phyloP scores from a whole-genome alignment of 2,888 invertebrate species.

The Thymelicus lineola region DNA sequence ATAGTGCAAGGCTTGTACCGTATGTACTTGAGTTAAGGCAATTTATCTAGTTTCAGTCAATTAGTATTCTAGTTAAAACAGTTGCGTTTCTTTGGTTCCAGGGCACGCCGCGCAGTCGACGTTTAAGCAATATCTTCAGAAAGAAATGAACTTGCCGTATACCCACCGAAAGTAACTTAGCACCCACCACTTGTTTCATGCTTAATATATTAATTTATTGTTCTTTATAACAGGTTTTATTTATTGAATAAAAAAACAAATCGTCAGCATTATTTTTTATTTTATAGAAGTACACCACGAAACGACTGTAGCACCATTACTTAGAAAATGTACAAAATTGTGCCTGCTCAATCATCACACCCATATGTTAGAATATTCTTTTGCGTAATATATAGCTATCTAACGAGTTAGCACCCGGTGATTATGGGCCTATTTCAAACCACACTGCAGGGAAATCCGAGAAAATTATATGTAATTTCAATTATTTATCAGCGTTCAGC shows the following conservation, averaged over 20 bases:
- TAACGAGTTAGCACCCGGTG: not conserved
- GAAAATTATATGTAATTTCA: not conserved
- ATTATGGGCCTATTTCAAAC: not conserved
- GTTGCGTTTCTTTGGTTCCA: conserved; percentile 56
- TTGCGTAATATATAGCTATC: not conserved
- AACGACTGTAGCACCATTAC: conserved; percentile 82
- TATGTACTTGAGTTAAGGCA: too few relatives aligned
- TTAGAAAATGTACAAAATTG: conserved; percentile 84
- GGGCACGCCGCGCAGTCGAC: conserved; percentile 79
- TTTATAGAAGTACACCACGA: conserved; percentile 64
- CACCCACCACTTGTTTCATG: conserved; percentile 16
- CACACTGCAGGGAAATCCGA: not conserved
- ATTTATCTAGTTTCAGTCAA: too few relatives aligned
- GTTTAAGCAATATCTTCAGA: conserved; percentile 81
- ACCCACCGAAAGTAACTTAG: conserved; percentile 20
- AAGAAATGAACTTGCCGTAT: conserved; percentile 56
- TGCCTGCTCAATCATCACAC: conserved; percentile 60
- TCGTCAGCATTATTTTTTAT: conserved; percentile 43
- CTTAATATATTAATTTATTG: conserved; percentile 47
- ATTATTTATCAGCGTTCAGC: not conserved
- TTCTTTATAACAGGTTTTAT: conserved; percentile 40
- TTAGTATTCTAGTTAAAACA: not conserved
- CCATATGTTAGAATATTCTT: conserved; percentile 13
- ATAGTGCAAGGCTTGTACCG: too few relatives aligned
- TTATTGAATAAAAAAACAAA: conserved; percentile 36